Evolutionary conservation across 2,888 invertebrate species (phyloP).

Genomic region (Cyclophora albipunctata): DNA sequence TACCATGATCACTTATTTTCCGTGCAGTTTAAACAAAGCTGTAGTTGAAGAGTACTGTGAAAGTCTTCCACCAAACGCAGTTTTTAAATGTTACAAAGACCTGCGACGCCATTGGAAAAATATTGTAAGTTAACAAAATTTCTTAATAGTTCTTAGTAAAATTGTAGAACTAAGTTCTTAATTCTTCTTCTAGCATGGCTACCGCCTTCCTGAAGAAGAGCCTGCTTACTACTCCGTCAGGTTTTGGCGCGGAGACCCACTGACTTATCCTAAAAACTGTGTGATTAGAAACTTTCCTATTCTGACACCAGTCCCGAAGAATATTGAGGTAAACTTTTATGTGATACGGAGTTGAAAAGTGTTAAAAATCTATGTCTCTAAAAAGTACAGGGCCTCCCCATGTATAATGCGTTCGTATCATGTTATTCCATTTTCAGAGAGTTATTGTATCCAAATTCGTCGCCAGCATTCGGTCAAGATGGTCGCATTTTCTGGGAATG

Average conservation of each 20-base stretch:
- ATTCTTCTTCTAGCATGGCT: constrained; percentile 47
- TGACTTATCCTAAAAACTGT: constrained; percentile 58
- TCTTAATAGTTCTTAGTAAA: background rate
- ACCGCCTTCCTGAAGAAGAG: constrained; percentile 56
- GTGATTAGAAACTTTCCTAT: constrained; percentile 48
- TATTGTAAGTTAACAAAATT: constrained; percentile 43
- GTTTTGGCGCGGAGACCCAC: constrained; percentile 64
- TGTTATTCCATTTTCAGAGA: constrained; percentile 30
- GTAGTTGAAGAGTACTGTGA: constrained; percentile 42
- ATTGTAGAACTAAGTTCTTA: background rate
- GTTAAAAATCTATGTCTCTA: no score
- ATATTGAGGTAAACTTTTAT: constrained; percentile 32
- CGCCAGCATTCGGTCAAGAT: constrained; percentile 40
- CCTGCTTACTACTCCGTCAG: constrained; percentile 43
- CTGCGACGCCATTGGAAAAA: constrained; percentile 72
- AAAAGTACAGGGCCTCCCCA: no score
- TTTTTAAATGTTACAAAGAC: constrained; percentile 61
- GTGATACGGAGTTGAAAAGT: no score
- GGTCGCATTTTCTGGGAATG: constrained; percentile 39
- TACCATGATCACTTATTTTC: no score
- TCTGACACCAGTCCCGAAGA: constrained; percentile 46
- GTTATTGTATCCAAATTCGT: constrained; percentile 39
- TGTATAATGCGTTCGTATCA: no score
- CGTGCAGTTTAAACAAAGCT: constrained; percentile 52
- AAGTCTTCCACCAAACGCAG: constrained; percentile 34